phyloP scores from a whole-genome alignment of 2,797 vertebrate genomes.

The Ibycter americanus region DNA sequence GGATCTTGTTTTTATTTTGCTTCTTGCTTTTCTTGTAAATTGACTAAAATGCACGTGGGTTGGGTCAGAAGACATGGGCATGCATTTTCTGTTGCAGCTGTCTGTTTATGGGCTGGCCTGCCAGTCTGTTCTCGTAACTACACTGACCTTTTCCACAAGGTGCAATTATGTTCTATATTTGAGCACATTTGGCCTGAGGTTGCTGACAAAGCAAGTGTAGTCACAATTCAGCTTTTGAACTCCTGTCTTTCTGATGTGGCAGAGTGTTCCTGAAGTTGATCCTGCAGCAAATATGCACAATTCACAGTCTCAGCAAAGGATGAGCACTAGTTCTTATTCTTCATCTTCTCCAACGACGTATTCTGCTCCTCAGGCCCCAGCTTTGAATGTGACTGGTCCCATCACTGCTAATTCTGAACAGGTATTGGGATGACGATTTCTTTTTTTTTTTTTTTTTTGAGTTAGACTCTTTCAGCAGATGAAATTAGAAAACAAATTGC shows the following conservation, averaged over 20 bases:
- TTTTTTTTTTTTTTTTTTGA: neutral
- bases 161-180: conserved; percentile 55
- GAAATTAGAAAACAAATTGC: neutral
- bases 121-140: neutral
- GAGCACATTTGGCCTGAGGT: conserved; percentile 23
- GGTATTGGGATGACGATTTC: conserved; percentile 75
- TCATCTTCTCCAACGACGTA: conserved; percentile 79
- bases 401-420: conserved; percentile 94
- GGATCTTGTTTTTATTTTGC: neutral
- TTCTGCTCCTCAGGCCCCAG: conserved; percentile 81
- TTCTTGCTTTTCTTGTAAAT: neutral
- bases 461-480: neutral
- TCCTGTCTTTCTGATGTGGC: conserved; percentile 56
- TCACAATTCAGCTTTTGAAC: conserved; percentile 39
- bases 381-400: conserved; percentile 83
- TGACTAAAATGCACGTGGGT: neutral
- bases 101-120: neutral
- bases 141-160: conserved; percentile 50
- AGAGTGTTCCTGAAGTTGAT: conserved; percentile 89
- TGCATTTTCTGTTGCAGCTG: neutral
- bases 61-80: neutral
- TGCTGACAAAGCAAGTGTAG: conserved; percentile 58
- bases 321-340: conserved; percentile 69
- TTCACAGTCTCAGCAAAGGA: conserved; percentile 80
- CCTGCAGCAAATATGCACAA: conserved; percentile 81